phyloP scores from a whole-genome alignment of 2,113 vertebrate genomes.

The Neodontobutis hainanensis region DNA sequence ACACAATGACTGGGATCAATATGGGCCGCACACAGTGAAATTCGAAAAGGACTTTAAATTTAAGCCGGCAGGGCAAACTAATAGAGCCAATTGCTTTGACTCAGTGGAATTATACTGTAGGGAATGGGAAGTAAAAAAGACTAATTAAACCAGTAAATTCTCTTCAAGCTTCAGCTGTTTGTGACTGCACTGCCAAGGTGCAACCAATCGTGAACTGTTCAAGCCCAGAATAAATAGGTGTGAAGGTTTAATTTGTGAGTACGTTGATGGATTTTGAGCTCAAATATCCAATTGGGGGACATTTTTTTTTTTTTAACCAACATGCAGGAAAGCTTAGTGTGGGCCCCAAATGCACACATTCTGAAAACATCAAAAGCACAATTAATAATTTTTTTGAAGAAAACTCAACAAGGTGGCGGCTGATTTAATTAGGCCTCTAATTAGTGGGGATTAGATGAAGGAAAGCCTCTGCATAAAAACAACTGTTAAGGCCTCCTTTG shows the following conservation, averaged over 20 bases:
- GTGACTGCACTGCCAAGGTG: constrained; percentile 3
- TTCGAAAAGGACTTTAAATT: constrained; percentile 64
- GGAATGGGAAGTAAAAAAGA: constrained; percentile 57
- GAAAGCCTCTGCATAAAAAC: constrained; percentile 17
- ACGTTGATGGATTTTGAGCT: background rate
- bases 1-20: constrained; percentile 59
- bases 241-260: background rate
- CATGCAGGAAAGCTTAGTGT: constrained; percentile 2
- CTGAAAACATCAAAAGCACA: background rate
- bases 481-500: constrained; percentile 21
- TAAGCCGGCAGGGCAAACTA: constrained; percentile 65
- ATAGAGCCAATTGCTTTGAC: constrained; percentile 71
- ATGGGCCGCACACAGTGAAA: constrained; percentile 47
- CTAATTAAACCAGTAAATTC: constrained; percentile 76
- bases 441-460: constrained; percentile 53
- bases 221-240: constrained; percentile 8
- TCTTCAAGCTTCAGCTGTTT: constrained; percentile 50
- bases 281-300: background rate
- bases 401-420: constrained; percentile 41
- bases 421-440: constrained; percentile 53
- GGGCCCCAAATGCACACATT: background rate
- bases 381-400: background rate
- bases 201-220: constrained; percentile 12
- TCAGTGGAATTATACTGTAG: constrained; percentile 60
- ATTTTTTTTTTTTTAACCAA: background rate